phyloP scores from a whole-genome alignment of 2,113 vertebrate genomes.

The Tylochromis polylepis region DNA sequence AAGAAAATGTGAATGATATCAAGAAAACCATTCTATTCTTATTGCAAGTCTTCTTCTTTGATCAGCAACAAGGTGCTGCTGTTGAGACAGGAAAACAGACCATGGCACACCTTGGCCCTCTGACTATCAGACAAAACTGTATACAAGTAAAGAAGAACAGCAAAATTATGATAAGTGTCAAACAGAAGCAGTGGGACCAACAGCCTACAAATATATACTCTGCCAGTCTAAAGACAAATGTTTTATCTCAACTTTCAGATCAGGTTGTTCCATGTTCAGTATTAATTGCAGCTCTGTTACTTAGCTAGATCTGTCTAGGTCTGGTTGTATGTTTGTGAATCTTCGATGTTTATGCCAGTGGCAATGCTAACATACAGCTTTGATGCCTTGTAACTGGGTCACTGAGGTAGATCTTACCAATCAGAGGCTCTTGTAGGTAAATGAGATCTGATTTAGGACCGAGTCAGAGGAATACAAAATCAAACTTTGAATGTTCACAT shows the following conservation, averaged over 20 bases:
- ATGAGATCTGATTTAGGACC: background rate
- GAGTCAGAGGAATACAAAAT: background rate
- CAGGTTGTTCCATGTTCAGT: background rate
- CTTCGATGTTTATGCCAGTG: background rate
- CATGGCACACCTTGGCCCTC: background rate
- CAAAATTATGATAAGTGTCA: background rate
- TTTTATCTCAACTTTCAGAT: background rate
- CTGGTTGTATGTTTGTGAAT: background rate
- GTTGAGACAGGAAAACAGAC: background rate
- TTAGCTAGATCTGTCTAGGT: background rate
- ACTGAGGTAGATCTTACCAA: background rate
- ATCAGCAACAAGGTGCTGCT: background rate
- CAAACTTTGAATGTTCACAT: background rate
- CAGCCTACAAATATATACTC: background rate
- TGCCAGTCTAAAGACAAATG: background rate
- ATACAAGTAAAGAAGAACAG: background rate
- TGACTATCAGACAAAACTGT: background rate
- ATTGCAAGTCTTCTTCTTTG: accelerated
- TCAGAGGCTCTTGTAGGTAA: background rate
- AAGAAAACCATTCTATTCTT: background rate
- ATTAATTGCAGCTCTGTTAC: background rate
- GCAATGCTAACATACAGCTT: background rate
- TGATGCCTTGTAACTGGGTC: background rate
- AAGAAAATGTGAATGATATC: background rate
- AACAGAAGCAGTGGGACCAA: background rate